These are phyloP conservation scores for Atherinosoma microstoma DNA, from an alignment of 2,797 vertebrate species.

Conservation along the genomic window DNA sequence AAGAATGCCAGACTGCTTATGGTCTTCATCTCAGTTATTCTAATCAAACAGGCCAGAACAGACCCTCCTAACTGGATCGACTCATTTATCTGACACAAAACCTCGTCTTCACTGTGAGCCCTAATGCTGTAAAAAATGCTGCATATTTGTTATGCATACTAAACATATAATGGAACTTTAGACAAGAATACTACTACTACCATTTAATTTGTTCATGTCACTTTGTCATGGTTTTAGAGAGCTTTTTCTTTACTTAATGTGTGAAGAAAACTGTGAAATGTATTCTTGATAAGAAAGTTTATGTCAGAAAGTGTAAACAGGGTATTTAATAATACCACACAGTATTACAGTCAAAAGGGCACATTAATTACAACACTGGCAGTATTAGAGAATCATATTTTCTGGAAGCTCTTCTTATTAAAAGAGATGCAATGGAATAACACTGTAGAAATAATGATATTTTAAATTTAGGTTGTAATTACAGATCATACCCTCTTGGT, in stretches of 20 bases:
- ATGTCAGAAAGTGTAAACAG: not conserved
- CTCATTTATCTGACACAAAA: not conserved
- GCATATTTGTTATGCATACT: too few relatives aligned
- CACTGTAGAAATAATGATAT: not conserved
- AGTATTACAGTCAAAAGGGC: not conserved
- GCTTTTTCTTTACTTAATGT: not conserved
- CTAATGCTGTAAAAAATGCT: not conserved
- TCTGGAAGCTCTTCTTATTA: not conserved
- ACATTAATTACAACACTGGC: not conserved
- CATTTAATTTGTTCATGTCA: not conserved
- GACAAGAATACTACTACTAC: not conserved
- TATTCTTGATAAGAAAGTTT: not conserved
- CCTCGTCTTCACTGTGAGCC: not conserved
- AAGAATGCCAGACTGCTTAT: conserved; percentile 42
- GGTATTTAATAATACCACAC: not conserved
- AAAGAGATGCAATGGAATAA: not conserved
- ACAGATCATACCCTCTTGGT: not conserved
- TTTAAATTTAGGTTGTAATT: conserved; percentile 11
- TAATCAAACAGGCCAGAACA: conserved; percentile 26
- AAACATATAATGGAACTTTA: not conserved
- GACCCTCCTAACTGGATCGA: conserved; percentile 12
- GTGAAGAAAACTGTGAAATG: not conserved
- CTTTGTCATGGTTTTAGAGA: too few relatives aligned
- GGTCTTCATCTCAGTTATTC: conserved; percentile 25
- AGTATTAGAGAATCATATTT: not conserved